A percentile compares a stretch with the other conserved stretches of the same genome.
phyloP scores from a whole-genome alignment of 2,113 vertebrate species.

The Mus musculus region DNA sequence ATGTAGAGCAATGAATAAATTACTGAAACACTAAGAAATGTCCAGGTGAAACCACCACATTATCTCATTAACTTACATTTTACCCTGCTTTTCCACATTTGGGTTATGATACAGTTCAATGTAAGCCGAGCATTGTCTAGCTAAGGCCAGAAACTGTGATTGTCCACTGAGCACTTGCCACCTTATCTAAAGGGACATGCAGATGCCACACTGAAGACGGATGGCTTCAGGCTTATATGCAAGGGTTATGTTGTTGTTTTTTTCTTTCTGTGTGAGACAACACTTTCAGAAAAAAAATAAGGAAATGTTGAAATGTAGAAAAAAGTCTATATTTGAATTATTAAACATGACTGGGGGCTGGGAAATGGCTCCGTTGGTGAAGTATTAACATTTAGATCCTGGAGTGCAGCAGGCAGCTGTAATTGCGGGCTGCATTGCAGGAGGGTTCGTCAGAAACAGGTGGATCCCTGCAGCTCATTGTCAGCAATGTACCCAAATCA shows the following conservation, averaged over 20 bases:
- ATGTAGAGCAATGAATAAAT: conserved; percentile 68
- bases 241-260: conserved; percentile 81
- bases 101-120: conserved; percentile 82
- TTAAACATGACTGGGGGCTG: conserved; percentile 38
- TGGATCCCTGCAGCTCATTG: background rate
- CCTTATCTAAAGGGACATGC: conserved; percentile 83
- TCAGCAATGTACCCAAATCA: background rate
- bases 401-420: background rate
- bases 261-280: conserved; percentile 70
- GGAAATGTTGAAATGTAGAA: conserved; percentile 76
- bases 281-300: conserved; percentile 65
- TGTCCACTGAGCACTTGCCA: conserved; percentile 84
- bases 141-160: conserved; percentile 79
- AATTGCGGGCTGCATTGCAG: no score
- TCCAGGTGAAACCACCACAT: conserved; percentile 69
- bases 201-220: conserved; percentile 71
- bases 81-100: conserved; percentile 82
- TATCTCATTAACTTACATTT: conserved; percentile 70
- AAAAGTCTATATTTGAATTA: conserved; percentile 68
- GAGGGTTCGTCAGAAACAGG: background rate
- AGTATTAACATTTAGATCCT: background rate
- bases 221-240: conserved; percentile 78
- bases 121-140: conserved; percentile 76
- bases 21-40: conserved; percentile 53
- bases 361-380: background rate